phyloP scores from a whole-genome alignment of 2,797 vertebrate genomes.

The Streptopelia turtur region DNA sequence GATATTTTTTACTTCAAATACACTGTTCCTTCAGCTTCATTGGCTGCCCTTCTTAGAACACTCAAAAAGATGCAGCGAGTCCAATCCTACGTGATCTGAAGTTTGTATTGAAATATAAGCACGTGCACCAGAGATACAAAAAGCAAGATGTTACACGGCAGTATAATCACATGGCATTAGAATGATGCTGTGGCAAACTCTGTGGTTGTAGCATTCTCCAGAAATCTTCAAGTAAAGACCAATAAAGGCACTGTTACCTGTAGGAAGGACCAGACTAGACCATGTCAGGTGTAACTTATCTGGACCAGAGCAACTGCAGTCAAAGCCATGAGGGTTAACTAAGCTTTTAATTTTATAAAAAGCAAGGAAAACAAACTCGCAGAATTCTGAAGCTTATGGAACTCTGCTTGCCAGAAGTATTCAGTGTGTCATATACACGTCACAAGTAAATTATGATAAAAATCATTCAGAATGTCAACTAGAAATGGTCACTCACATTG shows the following conservation, averaged over 20 bases:
- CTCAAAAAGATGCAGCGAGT: neutral
- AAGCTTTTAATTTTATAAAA: neutral
- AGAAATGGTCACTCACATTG: constrained; percentile 77
- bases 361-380: neutral
- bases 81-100: neutral
- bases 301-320: neutral
- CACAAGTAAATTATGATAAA: neutral
- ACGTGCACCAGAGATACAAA: neutral
- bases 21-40: neutral
- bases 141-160: neutral
- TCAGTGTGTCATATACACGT: accelerated
- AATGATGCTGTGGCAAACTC: neutral
- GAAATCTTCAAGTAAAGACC: neutral
- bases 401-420: neutral
- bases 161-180: neutral
- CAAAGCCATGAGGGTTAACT: neutral
- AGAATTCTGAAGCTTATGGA: neutral
- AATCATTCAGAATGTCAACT: neutral
- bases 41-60: neutral
- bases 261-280: neutral
- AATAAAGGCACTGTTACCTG: neutral
- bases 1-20: neutral
- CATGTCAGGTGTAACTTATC: neutral
- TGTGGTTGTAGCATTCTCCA: neutral
- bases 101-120: neutral